Conservation (phyloP, 2,797 vertebrate species). For the Scolopax rusticola region DNA sequence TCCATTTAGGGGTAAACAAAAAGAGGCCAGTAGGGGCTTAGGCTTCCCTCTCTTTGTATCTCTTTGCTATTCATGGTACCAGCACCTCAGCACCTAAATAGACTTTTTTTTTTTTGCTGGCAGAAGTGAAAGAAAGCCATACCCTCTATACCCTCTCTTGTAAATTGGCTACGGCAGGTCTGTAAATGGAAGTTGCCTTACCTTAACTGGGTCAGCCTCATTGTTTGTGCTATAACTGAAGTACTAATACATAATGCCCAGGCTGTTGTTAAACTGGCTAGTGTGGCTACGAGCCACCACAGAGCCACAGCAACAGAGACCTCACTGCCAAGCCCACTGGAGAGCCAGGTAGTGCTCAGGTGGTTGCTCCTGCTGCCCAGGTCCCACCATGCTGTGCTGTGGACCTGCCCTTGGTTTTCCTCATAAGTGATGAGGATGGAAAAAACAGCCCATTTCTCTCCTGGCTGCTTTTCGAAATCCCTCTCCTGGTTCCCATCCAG, state of each 20-base stretch:
- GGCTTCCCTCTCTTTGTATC: neutral
- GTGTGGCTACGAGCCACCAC: neutral
- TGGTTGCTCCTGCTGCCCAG: neutral
- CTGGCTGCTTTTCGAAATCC: neutral
- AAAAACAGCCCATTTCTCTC: neutral
- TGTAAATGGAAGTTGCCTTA: neutral
- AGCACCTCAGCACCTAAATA: neutral
- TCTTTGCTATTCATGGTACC: neutral
- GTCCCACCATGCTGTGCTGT: rapidly evolving
- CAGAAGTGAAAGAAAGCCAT: neutral
- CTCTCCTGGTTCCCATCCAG: neutral
- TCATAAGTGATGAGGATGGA: neutral
- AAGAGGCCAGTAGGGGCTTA: neutral
- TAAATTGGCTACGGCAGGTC: neutral
- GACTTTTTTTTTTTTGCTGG: neutral
- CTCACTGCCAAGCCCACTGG: neutral
- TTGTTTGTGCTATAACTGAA: slow-evolving; percentile 9
- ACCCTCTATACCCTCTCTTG: neutral
- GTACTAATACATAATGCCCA: neutral
- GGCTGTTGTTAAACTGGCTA: neutral
- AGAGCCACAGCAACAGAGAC: neutral
- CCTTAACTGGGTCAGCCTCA: neutral
- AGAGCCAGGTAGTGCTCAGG: neutral
- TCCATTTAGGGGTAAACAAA: neutral
- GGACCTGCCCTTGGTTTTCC: neutral